Conservation (phyloP, 1,140 invertebrate species). For the Drosophila asahinai region DNA sequence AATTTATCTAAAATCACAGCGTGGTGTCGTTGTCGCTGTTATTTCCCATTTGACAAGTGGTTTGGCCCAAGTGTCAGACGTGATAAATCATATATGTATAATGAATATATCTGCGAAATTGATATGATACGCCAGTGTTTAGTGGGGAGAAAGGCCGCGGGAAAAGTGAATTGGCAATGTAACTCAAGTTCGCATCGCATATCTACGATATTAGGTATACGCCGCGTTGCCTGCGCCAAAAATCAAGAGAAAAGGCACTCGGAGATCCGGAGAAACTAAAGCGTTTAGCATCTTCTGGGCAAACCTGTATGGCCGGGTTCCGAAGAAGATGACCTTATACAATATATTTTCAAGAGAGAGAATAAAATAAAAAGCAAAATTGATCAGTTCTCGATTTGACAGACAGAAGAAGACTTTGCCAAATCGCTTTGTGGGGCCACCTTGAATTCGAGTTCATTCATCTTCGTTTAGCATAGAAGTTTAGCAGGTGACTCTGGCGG, state of each 20-base stretch:
- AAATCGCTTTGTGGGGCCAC: conserved; percentile 42
- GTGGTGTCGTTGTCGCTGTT: conserved; percentile 71
- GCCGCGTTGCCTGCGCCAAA: conserved; percentile 31
- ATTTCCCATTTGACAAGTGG: conserved; percentile 77
- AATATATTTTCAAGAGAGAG: conserved; percentile 43
- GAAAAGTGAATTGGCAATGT: conserved; percentile 37
- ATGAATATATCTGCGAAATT: conserved; percentile 48
- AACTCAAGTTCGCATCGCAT: conserved; percentile 26
- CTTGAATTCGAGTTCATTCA: conserved; percentile 59
- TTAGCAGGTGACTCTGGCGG: conserved; percentile 27
- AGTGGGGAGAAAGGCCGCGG: conserved; percentile 41
- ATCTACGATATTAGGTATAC: conserved; percentile 31
- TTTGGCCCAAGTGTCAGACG: conserved; percentile 81
- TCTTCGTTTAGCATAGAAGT: conserved; percentile 51
- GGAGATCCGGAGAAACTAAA: conserved; percentile 39
- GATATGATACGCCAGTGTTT: conserved; percentile 33
- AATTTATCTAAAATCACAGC: conserved; percentile 83
- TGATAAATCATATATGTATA: conserved; percentile 73
- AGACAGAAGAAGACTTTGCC: conserved; percentile 44
- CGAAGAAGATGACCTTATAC: conserved; percentile 55
- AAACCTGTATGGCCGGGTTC: conserved; percentile 54
- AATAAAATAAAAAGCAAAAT: conserved; percentile 42
- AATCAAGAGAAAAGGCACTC: conserved; percentile 8
- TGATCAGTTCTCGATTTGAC: conserved; percentile 48
- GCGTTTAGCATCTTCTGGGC: conserved; percentile 40